phyloP scores from a whole-genome alignment of 2,797 vertebrate species.

The Carapus acus region DNA sequence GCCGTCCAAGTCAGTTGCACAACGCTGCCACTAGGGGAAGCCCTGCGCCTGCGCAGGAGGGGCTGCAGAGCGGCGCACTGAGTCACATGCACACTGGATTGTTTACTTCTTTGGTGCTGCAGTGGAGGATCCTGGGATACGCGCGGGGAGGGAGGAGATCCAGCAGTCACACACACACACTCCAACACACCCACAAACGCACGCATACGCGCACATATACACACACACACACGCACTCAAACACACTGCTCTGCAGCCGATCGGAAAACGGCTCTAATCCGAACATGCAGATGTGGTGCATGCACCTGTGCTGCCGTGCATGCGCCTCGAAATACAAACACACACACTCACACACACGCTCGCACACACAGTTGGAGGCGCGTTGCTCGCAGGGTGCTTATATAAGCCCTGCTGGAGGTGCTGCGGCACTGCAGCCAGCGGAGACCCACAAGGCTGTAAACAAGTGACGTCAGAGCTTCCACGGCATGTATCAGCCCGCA shows the following conservation, averaged over 20 bases:
- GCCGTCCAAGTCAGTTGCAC: constrained; percentile 5
- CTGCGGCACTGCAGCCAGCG: constrained; percentile 59
- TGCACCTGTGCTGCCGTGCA: constrained; percentile 20
- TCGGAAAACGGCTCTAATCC: constrained; percentile 4
- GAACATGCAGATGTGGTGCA: background rate
- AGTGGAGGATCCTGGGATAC: constrained; percentile 49
- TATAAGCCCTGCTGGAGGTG: constrained; percentile 65
- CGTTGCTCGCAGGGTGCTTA: constrained; percentile 52
- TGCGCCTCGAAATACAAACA: constrained; percentile 6
- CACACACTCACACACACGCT: background rate
- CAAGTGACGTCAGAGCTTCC: constrained; percentile 71
- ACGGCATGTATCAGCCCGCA: constrained; percentile 59
- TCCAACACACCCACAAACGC: constrained; percentile 22
- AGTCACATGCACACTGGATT: constrained; percentile 54
- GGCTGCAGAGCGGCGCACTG: constrained; percentile 18
- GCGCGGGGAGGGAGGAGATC: constrained; percentile 12
- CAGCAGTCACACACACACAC: constrained; percentile 20
- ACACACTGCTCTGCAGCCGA: constrained; percentile 3
- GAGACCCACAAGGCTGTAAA: constrained; percentile 69
- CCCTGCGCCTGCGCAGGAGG: background rate
- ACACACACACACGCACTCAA: background rate
- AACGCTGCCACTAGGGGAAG: constrained; percentile 47
- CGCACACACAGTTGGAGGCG: background rate
- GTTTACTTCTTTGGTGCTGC: constrained; percentile 63
- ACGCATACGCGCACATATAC: background rate